phyloP scores from a whole-genome alignment of 2,888 invertebrate species.

The Urechis unicinctus region DNA sequence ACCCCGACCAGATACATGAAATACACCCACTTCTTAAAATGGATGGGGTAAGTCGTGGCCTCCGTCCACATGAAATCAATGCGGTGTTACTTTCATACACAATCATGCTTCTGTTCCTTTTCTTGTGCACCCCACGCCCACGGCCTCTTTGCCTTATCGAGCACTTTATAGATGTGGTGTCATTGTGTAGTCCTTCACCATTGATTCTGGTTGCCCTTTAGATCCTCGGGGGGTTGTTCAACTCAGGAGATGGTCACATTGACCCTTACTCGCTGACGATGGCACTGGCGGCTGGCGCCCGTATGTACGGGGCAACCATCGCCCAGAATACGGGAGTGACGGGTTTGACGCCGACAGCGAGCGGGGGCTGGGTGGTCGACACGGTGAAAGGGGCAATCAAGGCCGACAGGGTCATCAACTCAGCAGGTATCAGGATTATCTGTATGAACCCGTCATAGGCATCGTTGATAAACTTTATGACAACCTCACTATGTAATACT shows the following conservation, averaged over 20 bases:
- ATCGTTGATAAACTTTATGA: too few species aligned
- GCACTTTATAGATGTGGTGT: too few species aligned
- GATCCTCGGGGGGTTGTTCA: slow-evolving; percentile 50
- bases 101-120: too few species aligned
- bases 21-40: slow-evolving; percentile 47
- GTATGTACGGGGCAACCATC: slow-evolving; percentile 44
- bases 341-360: slow-evolving; percentile 26
- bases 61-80: too few species aligned
- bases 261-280: slow-evolving; percentile 51
- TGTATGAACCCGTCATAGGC: too few species aligned
- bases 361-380: slow-evolving; percentile 43
- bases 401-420: slow-evolving; percentile 50
- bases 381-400: slow-evolving; percentile 39
- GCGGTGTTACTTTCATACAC: too few species aligned
- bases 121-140: too few species aligned
- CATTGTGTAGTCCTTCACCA: too few species aligned
- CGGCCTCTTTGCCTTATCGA: too few species aligned
- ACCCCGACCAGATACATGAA: slow-evolving; percentile 43
- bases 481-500: too few species aligned
- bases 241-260: slow-evolving; percentile 51
- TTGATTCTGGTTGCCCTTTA: too few species aligned
- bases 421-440: slow-evolving; percentile 39
- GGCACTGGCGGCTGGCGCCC: slow-evolving; percentile 50
- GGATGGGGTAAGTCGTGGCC: slow-evolving; percentile 35
- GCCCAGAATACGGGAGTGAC: slow-evolving; percentile 32